Percentiles rank a stretch among this genome's conserved stretches.
phyloP scores from a whole-genome alignment of 1,140 invertebrate species.

The Mizuhopecten yessoensis region DNA sequence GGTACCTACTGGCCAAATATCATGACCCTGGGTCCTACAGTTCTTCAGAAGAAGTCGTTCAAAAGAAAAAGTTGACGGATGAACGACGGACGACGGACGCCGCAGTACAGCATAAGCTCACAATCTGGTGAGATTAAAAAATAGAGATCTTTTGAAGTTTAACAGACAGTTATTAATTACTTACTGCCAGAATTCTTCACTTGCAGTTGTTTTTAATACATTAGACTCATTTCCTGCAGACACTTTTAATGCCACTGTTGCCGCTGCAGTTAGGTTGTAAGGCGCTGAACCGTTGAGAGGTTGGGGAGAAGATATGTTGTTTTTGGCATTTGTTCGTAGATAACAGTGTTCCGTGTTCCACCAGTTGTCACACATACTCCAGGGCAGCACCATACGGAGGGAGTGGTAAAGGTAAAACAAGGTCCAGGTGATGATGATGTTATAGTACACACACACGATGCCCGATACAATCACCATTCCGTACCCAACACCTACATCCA shows the following conservation, averaged over 20 bases:
- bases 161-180: too few relatives aligned
- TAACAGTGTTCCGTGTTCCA: conserved; percentile 9
- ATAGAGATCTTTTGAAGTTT: too few relatives aligned
- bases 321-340: conserved; percentile 25
- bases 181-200: conserved; percentile 80
- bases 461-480: neutral
- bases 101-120: too few relatives aligned
- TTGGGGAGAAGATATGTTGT: conserved; percentile 19
- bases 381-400: neutral
- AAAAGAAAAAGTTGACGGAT: too few relatives aligned
- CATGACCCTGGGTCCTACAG: too few relatives aligned
- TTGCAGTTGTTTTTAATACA: conserved; percentile 63
- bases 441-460: neutral
- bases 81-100: too few relatives aligned
- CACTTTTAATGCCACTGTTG: neutral
- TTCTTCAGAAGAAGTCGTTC: too few relatives aligned
- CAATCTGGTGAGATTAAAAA: too few relatives aligned
- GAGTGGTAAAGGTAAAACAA: conserved; percentile 3
- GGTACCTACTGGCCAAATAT: too few relatives aligned
- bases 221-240: neutral
- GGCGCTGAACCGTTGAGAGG: neutral
- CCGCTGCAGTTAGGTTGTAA: neutral
- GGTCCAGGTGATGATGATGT: conserved; percentile 1
- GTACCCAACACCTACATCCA: neutral
- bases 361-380: neutral